phyloP scores from a whole-genome alignment of 92 coral and sea anemone species.

The Nematostella vectensis region DNA sequence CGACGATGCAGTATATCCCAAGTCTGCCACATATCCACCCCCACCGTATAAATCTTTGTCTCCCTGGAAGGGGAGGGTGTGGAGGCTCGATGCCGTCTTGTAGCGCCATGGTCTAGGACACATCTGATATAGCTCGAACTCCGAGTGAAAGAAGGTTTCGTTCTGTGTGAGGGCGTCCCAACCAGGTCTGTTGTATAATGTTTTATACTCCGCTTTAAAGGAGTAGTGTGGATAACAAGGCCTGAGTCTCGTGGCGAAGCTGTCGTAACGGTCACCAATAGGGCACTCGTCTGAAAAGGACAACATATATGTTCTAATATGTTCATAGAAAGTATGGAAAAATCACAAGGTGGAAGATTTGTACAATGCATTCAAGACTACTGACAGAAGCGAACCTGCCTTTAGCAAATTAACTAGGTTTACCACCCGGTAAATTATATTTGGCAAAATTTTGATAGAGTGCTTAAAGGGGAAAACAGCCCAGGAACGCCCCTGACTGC shows the following conservation, averaged over 20 bases:
- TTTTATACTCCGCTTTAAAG: conserved; percentile 39
- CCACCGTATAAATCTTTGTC: conserved; percentile 48
- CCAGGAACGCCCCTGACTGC: no score
- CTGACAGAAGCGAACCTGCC: no score
- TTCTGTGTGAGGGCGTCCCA: conserved; percentile 53
- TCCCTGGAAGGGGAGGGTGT: conserved; percentile 47
- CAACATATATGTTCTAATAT: neutral
- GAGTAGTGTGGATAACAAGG: conserved; percentile 59
- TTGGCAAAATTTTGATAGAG: no score
- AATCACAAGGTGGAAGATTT: no score
- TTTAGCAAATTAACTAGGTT: no score
- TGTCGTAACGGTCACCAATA: conserved; percentile 35
- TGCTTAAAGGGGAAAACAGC: no score
- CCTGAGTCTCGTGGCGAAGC: conserved; percentile 32
- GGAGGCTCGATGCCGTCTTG: conserved; percentile 34
- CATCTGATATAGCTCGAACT: conserved; percentile 54
- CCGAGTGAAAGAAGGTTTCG: conserved; percentile 39
- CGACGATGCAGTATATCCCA: conserved; percentile 72
- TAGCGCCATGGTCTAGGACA: conserved; percentile 90
- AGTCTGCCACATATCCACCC: conserved; percentile 88
- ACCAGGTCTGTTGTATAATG: conserved; percentile 52
- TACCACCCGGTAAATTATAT: no score
- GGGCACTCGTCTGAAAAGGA: conserved; percentile 46
- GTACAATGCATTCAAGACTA: no score
- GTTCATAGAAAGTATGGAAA: no score